Percentiles rank a stretch among this genome's conserved stretches.
Conservation (phyloP, 2,797 vertebrate genomes). For the Alosa sapidissima region DNA sequence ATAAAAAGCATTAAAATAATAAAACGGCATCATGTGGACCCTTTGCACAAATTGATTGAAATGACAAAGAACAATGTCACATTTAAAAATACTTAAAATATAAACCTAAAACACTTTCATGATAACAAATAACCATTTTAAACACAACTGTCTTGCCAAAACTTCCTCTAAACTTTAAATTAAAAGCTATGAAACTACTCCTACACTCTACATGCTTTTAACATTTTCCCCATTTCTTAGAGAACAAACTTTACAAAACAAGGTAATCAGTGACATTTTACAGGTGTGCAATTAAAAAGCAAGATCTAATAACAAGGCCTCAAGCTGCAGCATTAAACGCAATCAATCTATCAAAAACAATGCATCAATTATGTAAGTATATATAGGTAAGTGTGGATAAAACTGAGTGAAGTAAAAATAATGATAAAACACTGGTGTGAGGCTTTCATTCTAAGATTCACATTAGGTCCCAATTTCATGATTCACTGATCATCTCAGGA, state of each 20-base stretch:
- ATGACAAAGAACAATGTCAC: neutral
- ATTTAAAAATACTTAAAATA: slow-evolving; percentile 12
- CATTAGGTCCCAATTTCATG: slow-evolving; percentile 14
- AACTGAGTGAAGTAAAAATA: slow-evolving; percentile 6
- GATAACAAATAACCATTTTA: slow-evolving; percentile 1
- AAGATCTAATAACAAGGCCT: slow-evolving; percentile 15
- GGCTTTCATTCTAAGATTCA: slow-evolving; percentile 10
- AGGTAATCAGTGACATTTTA: slow-evolving; percentile 19
- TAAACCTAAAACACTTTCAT: slow-evolving; percentile 13
- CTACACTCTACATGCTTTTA: neutral
- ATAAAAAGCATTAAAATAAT: neutral
- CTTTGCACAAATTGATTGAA: slow-evolving; percentile 11
- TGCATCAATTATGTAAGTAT: slow-evolving; percentile 11
- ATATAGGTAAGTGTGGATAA: neutral
- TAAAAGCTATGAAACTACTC: slow-evolving; percentile 6
- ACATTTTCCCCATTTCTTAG: slow-evolving; percentile 1
- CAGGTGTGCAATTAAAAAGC: slow-evolving; percentile 23
- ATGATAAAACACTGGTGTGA: slow-evolving; percentile 14
- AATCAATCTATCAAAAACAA: slow-evolving; percentile 1
- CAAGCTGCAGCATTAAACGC: neutral
- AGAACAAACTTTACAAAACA: slow-evolving; percentile 11
- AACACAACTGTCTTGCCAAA: slow-evolving; percentile 8
- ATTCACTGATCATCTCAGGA: neutral
- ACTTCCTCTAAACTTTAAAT: neutral
- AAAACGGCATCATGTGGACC: neutral